Evolutionary conservation across 2,113 vertebrate genomes (phyloP).

Genomic region (Oryctolagus cuniculus): DNA sequence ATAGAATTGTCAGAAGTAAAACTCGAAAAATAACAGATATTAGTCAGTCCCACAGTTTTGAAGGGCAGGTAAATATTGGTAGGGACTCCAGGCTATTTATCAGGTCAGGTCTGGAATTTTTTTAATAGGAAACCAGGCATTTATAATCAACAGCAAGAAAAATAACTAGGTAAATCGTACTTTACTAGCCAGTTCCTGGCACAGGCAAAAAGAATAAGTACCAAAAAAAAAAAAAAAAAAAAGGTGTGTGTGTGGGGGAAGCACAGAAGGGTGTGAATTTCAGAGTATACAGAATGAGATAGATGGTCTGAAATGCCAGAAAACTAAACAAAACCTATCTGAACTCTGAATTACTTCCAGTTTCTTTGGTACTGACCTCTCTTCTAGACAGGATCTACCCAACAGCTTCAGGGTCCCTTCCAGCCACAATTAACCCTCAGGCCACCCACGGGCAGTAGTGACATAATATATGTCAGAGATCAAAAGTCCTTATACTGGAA

Average conservation of each 20-base stretch:
- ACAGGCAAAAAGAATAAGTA: background rate
- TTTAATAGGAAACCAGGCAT: background rate
- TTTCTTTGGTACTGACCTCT: background rate
- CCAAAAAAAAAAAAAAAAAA: no score
- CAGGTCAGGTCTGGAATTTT: background rate
- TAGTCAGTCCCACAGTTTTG: background rate
- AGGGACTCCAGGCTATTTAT: background rate
- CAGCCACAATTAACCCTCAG: background rate
- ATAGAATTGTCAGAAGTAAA: slow-evolving; percentile 29
- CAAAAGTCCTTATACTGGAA: slow-evolving; percentile 35
- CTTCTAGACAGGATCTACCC: background rate
- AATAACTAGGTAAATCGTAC: slow-evolving; percentile 28
- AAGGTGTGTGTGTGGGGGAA: background rate
- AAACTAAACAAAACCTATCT: background rate
- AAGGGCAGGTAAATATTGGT: background rate
- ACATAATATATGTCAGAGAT: slow-evolving; percentile 52
- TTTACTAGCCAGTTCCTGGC: background rate
- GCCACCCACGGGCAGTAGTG: background rate
- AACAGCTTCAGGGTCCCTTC: background rate
- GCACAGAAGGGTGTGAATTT: background rate
- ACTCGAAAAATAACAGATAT: background rate
- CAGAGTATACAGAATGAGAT: slow-evolving; percentile 18
- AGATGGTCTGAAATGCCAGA: background rate
- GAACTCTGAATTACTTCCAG: slow-evolving; percentile 4
- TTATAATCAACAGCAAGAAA: background rate